A percentile compares a stretch with the other conserved stretches of the same genome.
Evolutionary conservation across 2,113 vertebrate species (phyloP).

Genomic region (Columba janthina): DNA sequence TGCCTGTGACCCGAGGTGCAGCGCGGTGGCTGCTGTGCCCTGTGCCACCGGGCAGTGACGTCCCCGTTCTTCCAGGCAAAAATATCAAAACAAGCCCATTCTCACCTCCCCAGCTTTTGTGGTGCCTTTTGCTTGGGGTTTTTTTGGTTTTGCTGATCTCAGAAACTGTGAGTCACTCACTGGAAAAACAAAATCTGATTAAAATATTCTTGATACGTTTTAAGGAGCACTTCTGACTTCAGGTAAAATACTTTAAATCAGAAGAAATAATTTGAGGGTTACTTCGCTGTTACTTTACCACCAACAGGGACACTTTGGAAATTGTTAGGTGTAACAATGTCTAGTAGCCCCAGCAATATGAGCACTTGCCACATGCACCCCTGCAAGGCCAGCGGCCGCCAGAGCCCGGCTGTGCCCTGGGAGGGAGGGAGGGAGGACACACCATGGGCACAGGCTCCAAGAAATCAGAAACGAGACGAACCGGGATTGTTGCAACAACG

Average conservation of each 20-base stretch:
- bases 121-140: neutral
- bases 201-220: neutral
- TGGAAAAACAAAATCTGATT: neutral
- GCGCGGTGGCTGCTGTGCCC: rapidly evolving
- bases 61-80: neutral
- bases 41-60: rapidly evolving
- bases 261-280: neutral
- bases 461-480: neutral
- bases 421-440: neutral
- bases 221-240: neutral
- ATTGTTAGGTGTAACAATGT: neutral
- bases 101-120: neutral
- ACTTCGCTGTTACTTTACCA: neutral
- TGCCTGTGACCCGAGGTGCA: neutral
- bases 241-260: neutral
- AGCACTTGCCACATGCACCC: neutral
- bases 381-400: neutral
- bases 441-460: neutral
- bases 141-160: neutral
- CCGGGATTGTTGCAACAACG: neutral
- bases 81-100: neutral
- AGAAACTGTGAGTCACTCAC: neutral
- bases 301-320: neutral
- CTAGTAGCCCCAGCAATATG: neutral
- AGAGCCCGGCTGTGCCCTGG: neutral